Percentiles rank a stretch among this genome's conserved stretches.
Evolutionary conservation across 2,113 vertebrate species (phyloP).

Genomic region (Raja brachyura): DNA sequence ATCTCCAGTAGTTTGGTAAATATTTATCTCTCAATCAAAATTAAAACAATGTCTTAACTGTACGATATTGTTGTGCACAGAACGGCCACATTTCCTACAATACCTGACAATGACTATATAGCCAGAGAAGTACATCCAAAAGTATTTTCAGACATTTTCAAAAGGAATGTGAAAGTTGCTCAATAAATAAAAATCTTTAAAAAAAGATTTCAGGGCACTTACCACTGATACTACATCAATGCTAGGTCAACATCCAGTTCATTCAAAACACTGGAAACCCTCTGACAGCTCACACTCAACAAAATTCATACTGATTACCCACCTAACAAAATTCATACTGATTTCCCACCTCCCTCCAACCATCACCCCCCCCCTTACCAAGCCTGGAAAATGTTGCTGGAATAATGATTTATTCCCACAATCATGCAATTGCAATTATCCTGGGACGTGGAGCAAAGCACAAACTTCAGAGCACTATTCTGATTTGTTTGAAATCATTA

Average conservation of each 20-base stretch:
- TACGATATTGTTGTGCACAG: too few species aligned
- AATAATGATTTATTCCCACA: not conserved
- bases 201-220: not conserved
- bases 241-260: not conserved
- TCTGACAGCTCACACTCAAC: not conserved
- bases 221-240: not conserved
- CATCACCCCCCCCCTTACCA: too few species aligned
- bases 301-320: not conserved
- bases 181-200: too few species aligned
- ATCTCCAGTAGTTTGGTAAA: too few species aligned
- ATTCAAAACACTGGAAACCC: not conserved
- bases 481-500: not conserved
- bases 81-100: too few species aligned
- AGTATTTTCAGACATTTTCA: too few species aligned
- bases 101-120: too few species aligned
- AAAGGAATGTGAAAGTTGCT: too few species aligned
- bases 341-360: not conserved
- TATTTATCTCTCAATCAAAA: too few species aligned
- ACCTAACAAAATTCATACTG: not conserved
- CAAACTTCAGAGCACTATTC: not conserved
- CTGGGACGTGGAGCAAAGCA: not conserved
- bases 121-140: too few species aligned
- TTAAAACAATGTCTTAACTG: too few species aligned
- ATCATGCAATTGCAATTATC: not conserved
- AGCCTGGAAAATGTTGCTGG: not conserved